phyloP scores from a whole-genome alignment of 2,888 invertebrate species.

The Thumatha senex region DNA sequence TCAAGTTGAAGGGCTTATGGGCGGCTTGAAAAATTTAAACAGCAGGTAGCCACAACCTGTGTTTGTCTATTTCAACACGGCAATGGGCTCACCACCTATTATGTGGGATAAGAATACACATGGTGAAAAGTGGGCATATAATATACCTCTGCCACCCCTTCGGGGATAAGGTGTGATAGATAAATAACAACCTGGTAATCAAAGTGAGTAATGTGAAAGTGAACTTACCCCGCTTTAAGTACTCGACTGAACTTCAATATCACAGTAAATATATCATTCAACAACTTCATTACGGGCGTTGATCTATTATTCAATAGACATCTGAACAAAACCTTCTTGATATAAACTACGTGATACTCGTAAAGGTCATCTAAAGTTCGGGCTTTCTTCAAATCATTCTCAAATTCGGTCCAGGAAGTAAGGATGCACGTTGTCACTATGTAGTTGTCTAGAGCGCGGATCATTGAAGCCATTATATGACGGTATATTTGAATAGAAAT shows the following conservation, averaged over 20 bases:
- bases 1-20: too few relatives aligned
- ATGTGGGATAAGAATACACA: too few relatives aligned
- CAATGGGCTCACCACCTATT: too few relatives aligned
- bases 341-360: slow-evolving; percentile 87
- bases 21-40: too few relatives aligned
- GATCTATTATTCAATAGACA: slow-evolving; percentile 89
- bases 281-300: slow-evolving; percentile 86
- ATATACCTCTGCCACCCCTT: too few relatives aligned
- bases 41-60: too few relatives aligned
- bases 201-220: background rate
- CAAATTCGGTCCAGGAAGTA: slow-evolving; percentile 89
- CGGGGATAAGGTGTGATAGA: too few relatives aligned
- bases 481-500: slow-evolving; percentile 88
- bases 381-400: slow-evolving; percentile 85
- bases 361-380: slow-evolving; percentile 89
- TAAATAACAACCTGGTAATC: too few relatives aligned
- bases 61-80: too few relatives aligned
- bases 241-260: slow-evolving; percentile 88
- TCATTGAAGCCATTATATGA: slow-evolving; percentile 90
- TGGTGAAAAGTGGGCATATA: too few relatives aligned
- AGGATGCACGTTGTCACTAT: slow-evolving; percentile 90
- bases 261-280: slow-evolving; percentile 88
- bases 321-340: slow-evolving; percentile 89
- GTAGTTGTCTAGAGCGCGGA: slow-evolving; percentile 90
- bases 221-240: slow-evolving; percentile 75